Evolutionary conservation across 2,797 vertebrate genomes (phyloP).

Genomic region (Hephaestus fuliginosus): DNA sequence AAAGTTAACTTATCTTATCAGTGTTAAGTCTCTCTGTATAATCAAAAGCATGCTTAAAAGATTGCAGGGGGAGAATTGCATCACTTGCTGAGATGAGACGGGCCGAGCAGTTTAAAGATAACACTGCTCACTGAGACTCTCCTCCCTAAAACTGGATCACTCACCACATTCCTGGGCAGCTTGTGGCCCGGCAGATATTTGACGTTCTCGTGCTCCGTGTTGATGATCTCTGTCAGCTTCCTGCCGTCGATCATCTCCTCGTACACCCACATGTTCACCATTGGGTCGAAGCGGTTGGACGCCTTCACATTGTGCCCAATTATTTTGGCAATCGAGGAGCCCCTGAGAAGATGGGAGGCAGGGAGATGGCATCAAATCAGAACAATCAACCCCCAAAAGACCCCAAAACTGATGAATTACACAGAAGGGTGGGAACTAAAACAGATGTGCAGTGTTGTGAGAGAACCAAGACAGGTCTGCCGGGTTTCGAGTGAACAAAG

Average conservation of each 20-base stretch:
- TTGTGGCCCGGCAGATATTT: conserved; percentile 90
- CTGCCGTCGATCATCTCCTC: conserved; percentile 86
- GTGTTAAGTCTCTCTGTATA: not conserved
- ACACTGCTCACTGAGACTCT: not conserved
- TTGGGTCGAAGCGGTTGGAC: conserved; percentile 85
- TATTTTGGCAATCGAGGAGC: conserved; percentile 89
- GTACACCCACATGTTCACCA: conserved; percentile 90
- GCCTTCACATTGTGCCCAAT: conserved; percentile 86
- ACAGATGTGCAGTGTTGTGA: too few relatives aligned
- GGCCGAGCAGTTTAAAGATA: too few relatives aligned
- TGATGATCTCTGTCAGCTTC: conserved; percentile 89
- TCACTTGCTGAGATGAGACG: not conserved
- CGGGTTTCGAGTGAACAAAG: not conserved
- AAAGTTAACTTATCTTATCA: conserved; percentile 35
- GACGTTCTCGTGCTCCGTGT: conserved; percentile 88
- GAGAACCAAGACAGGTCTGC: not conserved
- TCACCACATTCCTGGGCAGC: conserved; percentile 87
- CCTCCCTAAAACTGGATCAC: conserved; percentile 24
- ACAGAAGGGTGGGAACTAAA: not conserved
- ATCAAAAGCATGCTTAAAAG: not conserved
- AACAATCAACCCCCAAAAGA: too few relatives aligned
- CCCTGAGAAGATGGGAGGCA: conserved; percentile 75
- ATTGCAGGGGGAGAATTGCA: not conserved
- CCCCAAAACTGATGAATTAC: not conserved
- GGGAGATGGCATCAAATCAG: not conserved